phyloP scores from a whole-genome alignment of 2,888 invertebrate species.

The Sesamia inferens region DNA sequence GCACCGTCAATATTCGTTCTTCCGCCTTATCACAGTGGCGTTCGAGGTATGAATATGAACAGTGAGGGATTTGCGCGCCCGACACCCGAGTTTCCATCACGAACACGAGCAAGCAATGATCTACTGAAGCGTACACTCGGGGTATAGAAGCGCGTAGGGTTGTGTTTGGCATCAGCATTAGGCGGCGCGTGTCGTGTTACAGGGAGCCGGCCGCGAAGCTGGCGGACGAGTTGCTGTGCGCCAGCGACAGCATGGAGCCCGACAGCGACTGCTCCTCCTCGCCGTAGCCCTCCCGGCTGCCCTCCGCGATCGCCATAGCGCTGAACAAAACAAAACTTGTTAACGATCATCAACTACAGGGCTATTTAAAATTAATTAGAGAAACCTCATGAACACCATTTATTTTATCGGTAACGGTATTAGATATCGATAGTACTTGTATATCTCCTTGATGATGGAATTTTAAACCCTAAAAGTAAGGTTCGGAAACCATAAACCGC shows the following conservation, averaged over 20 bases:
- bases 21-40: slow-evolving; percentile 57
- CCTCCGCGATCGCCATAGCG: slow-evolving; percentile 97
- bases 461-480: too few species aligned
- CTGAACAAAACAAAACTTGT: slow-evolving; percentile 83
- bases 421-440: neutral
- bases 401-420: neutral
- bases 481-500: too few species aligned
- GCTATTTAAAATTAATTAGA: neutral
- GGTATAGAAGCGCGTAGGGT: slow-evolving; percentile 41
- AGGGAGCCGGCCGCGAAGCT: slow-evolving; percentile 96
- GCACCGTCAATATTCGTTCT: slow-evolving; percentile 28
- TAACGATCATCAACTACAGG: neutral
- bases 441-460: too few species aligned
- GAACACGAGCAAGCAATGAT: slow-evolving; percentile 55
- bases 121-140: slow-evolving; percentile 54
- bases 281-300: slow-evolving; percentile 96
- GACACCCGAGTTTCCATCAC: slow-evolving; percentile 41
- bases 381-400: neutral
- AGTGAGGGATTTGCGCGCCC: slow-evolving; percentile 24
- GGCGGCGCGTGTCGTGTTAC: slow-evolving; percentile 75
- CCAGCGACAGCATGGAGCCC: slow-evolving; percentile 98
- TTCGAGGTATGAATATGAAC: slow-evolving; percentile 16
- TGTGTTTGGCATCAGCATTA: slow-evolving; percentile 62
- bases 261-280: slow-evolving; percentile 98
- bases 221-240: slow-evolving; percentile 98